Evolutionary conservation across 2,113 vertebrate genomes (phyloP), one percentile per base, ranked within the genome.

Genomic region (Neolamprologus longior): DNA sequence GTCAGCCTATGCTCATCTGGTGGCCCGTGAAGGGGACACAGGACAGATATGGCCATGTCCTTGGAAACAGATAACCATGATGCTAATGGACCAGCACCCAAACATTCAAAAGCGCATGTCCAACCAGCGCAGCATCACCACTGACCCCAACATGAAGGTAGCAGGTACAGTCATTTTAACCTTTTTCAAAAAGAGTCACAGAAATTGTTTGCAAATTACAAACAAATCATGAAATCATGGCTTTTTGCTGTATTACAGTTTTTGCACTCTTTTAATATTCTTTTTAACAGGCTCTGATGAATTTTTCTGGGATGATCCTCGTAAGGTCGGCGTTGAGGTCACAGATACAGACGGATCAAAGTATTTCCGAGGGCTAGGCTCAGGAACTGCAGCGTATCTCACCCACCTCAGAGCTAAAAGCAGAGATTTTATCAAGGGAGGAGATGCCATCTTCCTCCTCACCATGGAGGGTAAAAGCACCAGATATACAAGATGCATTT

Each of bases 71-170:
- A 96, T 93, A 7, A 98, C 97, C 40, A 96, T 98, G 94, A 92
- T 95, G 91, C 95, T 99, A 14, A 96, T 99, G 63, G 98, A 98
- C 93, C 98, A 99, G 93, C 95, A 98, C 86, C 96, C 97, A 33
- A 97, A 98, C 91, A 97, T 99, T 87, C 96, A 97, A 19, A 97
- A 95, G 5, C 96, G 93, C 35, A 99, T 99, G 98, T 97, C 97
- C 89, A 98, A 98, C 87, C 97, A 97, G 93, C 97, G 96, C 84
- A 98, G 97, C 24, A 5, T 98, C 90, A 98, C 98, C 57, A 98
- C 98, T 2, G 97, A 99, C 90, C 97, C 97, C 50, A 53, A 5
- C 37, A 83, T 37, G 91, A 94, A 76, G 6, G 17, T 81, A 40
- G 17, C 83, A 90, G 95, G 98, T 98, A 42, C 83, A 31, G 96